A percentile compares a stretch with the other conserved stretches of the same genome.
These are phyloP conservation scores for Chrysogorgia sp. DNA, from an alignment of 92 coral and sea anemone species.

Conservation along the genomic window DNA sequence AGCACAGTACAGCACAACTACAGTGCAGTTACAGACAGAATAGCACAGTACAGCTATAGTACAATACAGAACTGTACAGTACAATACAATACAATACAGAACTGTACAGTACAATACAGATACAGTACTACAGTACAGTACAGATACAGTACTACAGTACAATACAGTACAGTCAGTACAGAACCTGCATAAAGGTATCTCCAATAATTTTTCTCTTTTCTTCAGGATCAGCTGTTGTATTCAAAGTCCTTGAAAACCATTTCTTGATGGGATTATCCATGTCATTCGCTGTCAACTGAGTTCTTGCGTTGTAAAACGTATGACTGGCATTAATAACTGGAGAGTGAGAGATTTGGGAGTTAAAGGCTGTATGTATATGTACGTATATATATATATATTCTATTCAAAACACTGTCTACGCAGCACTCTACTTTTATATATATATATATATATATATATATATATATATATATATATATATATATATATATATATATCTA, in stretches of 20 bases:
- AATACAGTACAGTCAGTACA: no score
- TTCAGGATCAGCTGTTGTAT: slow-evolving; percentile 83
- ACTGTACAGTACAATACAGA: not conserved
- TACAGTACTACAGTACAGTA: not conserved
- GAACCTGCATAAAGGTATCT: slow-evolving; percentile 93
- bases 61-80: not conserved
- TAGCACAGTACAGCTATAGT: not conserved
- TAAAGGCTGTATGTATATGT: not conserved
- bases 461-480: no score
- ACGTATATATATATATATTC: no score
- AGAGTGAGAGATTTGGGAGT: not conserved
- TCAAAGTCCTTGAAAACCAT: slow-evolving; percentile 84
- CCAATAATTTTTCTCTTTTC: slow-evolving; percentile 97
- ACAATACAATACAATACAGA: no score
- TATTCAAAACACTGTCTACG: no score
- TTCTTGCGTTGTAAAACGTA: slow-evolving; percentile 87
- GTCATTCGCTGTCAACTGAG: slow-evolving; percentile 80
- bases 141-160: not conserved
- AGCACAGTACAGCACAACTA: no score
- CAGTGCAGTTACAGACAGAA: no score
- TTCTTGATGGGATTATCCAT: slow-evolving; percentile 84
- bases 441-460: no score
- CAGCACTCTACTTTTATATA: no score
- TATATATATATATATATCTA: no score
- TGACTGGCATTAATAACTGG: slow-evolving; percentile 86